Evolutionary conservation across 2,797 vertebrate genomes (phyloP), one percentile per base, ranked within the genome.

Genomic region (Myotis vivesi): DNA sequence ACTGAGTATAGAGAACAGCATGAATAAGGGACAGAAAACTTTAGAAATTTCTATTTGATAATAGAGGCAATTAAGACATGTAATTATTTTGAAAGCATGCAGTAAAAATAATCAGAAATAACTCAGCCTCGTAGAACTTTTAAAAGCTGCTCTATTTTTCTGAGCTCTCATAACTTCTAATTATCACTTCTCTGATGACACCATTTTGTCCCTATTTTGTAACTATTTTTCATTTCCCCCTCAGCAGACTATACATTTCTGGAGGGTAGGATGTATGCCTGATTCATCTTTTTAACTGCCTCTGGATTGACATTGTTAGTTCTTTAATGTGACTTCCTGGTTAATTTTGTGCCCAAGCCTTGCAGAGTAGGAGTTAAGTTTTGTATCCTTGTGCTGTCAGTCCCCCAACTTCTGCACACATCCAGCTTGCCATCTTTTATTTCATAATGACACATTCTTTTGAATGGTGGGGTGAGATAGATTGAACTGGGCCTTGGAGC

Each of bases 41-140:
- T 92, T 16, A 87, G 28, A 92, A 62, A 87, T 89, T 93, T 90
- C 22, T 49, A 19, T 83, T 68, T 92, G 86, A 53, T 87, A 80
- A 66, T 64, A 75, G 41, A 83, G 19, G 28, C 22, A 92, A 79
- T 59, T 92, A 81, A 57, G 19, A 93, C 83, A 72, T 44, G 30
- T 30, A 79, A 15, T 82, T 79, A 85, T 66, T 95, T 85, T 93
- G 10, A 81, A 84, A 86, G 22, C 22, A 86, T 33, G 41, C 7
- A 62, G 28, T 88, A 72, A 91, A 62, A 81, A 57, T 57, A 25
- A 64, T 86, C 36, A 81, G 68, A 85, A 88, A 38, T 33, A 92
- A 87, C 82, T 89, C 33, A 73, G 33, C 28, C 51, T 76, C 41
- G 23, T 15, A 69, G 46, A 36, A 6, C 72, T 89, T 69, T 77